A percentile compares a stretch with the other conserved stretches of the same genome.
These are phyloP conservation scores for Rhinogobius similis DNA, from an alignment of 2,113 vertebrate species.

Conservation along the genomic window DNA sequence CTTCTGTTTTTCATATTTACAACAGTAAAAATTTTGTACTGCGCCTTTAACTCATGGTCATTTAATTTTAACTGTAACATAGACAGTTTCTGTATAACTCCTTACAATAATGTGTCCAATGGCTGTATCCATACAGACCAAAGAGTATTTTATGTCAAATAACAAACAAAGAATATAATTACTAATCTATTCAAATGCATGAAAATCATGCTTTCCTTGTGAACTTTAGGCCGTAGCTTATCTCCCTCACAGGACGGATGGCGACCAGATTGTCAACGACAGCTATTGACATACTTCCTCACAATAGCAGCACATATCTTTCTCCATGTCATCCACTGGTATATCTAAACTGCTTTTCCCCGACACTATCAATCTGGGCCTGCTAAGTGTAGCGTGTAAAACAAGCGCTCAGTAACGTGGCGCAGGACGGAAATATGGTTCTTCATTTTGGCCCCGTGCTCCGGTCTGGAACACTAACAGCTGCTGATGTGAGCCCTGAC, in stretches of 20 bases:
- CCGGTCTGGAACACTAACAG: conserved; percentile 50
- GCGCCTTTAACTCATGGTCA: too few relatives aligned
- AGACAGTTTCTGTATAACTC: too few relatives aligned
- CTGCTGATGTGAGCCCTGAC: conserved; percentile 64
- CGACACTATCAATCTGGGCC: conserved; percentile 44
- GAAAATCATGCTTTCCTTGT: neutral
- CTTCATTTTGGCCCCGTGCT: conserved; percentile 45
- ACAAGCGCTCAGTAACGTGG: conserved; percentile 48
- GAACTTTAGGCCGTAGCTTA: conserved; percentile 9
- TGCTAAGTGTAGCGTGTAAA: conserved; percentile 46
- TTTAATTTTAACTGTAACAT: too few relatives aligned
- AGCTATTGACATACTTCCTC: conserved; percentile 13
- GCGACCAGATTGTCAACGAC: conserved; percentile 24
- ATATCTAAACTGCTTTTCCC: conserved; percentile 30
- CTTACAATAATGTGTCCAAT: too few relatives aligned
- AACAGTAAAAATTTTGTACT: too few relatives aligned
- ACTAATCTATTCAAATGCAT: neutral
- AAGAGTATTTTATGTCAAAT: too few relatives aligned
- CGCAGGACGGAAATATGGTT: conserved; percentile 48
- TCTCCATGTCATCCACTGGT: conserved; percentile 3
- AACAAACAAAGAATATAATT: neutral
- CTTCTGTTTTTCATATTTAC: too few relatives aligned
- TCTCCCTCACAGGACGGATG: neutral
- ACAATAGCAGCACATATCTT: conserved; percentile 18
- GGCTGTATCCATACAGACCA: too few relatives aligned